phyloP scores from a whole-genome alignment of 2,888 invertebrate genomes.

The Apotomis turbidana region DNA sequence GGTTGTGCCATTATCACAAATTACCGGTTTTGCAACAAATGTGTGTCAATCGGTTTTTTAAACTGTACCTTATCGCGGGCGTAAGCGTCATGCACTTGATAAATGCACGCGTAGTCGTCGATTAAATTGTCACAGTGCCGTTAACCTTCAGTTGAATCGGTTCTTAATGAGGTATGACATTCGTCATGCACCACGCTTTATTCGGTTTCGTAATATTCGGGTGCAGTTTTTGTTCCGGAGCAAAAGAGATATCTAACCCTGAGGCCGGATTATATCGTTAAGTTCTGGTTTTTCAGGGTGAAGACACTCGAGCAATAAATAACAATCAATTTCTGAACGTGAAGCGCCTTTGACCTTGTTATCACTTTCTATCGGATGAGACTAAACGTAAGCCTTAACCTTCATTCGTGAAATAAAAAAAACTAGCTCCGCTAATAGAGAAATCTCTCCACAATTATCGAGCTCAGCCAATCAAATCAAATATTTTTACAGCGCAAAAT shows the following conservation, averaged over 20 bases:
- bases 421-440: not conserved
- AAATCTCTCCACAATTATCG: constrained; percentile 5
- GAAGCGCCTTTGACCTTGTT: constrained; percentile 11
- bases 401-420: not conserved
- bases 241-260: constrained; percentile 26
- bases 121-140: constrained; percentile 35
- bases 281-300: constrained; percentile 12
- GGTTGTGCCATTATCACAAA: constrained; percentile 43
- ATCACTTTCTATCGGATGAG: constrained; percentile 20
- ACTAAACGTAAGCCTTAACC: constrained; percentile 1
- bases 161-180: constrained; percentile 34
- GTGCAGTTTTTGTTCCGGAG: constrained; percentile 23
- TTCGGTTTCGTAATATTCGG: constrained; percentile 31
- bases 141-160: constrained; percentile 38
- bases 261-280: constrained; percentile 6
- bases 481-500: constrained; percentile 14
- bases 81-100: constrained; percentile 35
- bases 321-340: not conserved
- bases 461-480: constrained; percentile 7
- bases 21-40: constrained; percentile 37
- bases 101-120: constrained; percentile 33
- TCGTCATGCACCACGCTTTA: constrained; percentile 27
- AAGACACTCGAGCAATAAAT: not conserved
- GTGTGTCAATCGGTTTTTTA: constrained; percentile 38
- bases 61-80: constrained; percentile 33